phyloP scores from a whole-genome alignment of 2,888 invertebrate species.

The Torymus auratus region DNA sequence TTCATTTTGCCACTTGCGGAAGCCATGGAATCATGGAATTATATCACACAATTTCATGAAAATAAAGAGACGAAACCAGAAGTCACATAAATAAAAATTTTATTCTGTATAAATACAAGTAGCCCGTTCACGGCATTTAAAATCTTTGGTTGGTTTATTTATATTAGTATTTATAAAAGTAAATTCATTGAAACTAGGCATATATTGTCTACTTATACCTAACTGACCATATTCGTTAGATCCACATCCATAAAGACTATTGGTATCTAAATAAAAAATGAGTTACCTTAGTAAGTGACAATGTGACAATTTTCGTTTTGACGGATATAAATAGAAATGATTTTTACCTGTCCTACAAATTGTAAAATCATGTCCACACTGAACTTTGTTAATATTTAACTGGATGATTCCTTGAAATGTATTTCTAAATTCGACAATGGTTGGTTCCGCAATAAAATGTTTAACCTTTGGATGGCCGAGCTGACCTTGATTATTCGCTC shows the following conservation, averaged over 20 bases:
- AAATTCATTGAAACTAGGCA: conserved; percentile 63
- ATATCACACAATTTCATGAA: not conserved
- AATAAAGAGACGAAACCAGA: not conserved
- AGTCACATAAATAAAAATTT: conserved; percentile 33
- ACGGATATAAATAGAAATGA: conserved; percentile 8
- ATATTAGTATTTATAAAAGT: conserved; percentile 63
- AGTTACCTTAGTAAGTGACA: conserved; percentile 23
- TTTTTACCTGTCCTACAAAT: conserved; percentile 80
- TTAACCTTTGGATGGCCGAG: conserved; percentile 81
- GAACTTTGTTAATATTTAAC: conserved; percentile 78
- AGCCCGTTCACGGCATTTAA: conserved; percentile 74
- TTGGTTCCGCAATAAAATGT: conserved; percentile 77
- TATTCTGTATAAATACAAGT: conserved; percentile 67
- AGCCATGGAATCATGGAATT: conserved; percentile 29
- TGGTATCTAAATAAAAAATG: conserved; percentile 78
- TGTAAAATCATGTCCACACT: conserved; percentile 89
- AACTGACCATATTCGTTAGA: conserved; percentile 91
- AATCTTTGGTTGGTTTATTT: conserved; percentile 63
- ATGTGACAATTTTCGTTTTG: conserved; percentile 40
- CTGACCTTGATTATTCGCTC: conserved; percentile 93
- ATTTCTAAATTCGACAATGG: conserved; percentile 77
- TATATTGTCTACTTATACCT: conserved; percentile 73
- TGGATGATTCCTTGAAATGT: conserved; percentile 63
- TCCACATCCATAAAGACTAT: conserved; percentile 85
- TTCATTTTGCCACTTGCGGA: conserved; percentile 50